These are phyloP conservation scores for Paratilapia polleni DNA, from an alignment of 2,113 vertebrate genomes.

Conservation along the genomic window DNA sequence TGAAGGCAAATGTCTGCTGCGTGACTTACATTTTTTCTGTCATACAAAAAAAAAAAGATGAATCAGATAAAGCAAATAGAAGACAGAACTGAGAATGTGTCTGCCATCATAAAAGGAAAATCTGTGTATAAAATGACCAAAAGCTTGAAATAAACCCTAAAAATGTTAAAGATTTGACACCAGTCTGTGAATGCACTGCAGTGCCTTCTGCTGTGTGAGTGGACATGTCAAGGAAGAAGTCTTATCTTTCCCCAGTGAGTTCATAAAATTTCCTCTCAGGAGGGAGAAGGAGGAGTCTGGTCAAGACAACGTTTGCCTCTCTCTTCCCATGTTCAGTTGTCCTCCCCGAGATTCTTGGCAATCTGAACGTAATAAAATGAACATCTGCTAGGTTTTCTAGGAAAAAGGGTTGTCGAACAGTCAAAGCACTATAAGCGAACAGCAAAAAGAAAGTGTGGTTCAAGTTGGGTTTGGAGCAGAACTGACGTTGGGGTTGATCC, in stretches of 20 bases:
- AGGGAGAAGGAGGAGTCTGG: conserved; percentile 44
- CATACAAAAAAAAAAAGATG: conserved; percentile 30
- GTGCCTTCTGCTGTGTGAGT: conserved; percentile 35
- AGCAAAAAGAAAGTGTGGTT: conserved; percentile 26
- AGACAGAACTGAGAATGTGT: conserved; percentile 11
- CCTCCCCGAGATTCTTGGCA: conserved; percentile 70
- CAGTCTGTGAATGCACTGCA: conserved; percentile 10
- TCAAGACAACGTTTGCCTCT: conserved; percentile 44
- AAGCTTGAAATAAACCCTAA: background rate
- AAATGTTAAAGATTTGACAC: background rate
- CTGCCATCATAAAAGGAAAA: conserved; percentile 6
- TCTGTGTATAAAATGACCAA: background rate
- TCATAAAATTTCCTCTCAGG: conserved; percentile 62
- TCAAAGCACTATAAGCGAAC: conserved; percentile 40
- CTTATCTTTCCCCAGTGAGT: conserved; percentile 56
- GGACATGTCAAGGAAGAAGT: conserved; percentile 24
- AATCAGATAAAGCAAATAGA: conserved; percentile 50
- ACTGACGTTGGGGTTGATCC: background rate
- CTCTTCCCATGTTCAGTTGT: conserved; percentile 57
- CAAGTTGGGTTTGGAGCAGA: conserved; percentile 51
- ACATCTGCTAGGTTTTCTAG: conserved; percentile 73
- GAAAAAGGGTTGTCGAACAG: conserved; percentile 53
- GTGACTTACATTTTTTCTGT: conserved; percentile 52
- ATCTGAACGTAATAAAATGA: conserved; percentile 61
- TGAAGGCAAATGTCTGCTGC: conserved; percentile 47